phyloP scores from a whole-genome alignment of 1,140 invertebrate genomes.

The Solenopsis invicta region DNA sequence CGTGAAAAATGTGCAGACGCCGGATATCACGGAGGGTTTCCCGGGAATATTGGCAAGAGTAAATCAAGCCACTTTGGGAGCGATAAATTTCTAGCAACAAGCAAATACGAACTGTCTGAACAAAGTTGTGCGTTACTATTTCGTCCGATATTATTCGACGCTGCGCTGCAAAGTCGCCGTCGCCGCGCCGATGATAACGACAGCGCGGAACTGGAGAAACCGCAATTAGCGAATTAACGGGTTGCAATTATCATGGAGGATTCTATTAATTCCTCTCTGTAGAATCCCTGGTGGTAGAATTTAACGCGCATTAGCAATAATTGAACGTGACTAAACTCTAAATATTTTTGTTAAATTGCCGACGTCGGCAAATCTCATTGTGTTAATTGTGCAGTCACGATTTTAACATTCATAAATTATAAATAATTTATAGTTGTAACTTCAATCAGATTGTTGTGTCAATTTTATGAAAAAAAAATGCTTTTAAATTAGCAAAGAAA shows the following conservation, averaged over 20 bases:
- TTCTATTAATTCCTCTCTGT: conserved; percentile 49
- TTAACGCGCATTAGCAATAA: conserved; percentile 50
- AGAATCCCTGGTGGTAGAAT: conserved; percentile 25
- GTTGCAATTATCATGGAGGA: conserved; percentile 46
- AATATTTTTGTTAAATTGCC: conserved; percentile 50
- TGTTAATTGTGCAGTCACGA: not conserved
- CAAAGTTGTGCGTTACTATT: conserved; percentile 58
- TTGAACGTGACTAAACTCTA: conserved; percentile 50
- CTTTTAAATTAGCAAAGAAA: not conserved
- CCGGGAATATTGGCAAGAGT: conserved; percentile 46
- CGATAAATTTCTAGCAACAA: conserved; percentile 58
- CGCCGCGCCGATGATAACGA: conserved; percentile 42
- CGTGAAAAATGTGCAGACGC: conserved; percentile 25
- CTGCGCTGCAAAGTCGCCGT: conserved; percentile 28
- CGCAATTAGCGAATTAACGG: conserved; percentile 63
- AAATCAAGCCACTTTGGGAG: conserved; percentile 51
- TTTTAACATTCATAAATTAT: not conserved
- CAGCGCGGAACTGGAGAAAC: conserved; percentile 34
- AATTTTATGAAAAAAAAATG: not conserved
- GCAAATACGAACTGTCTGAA: conserved; percentile 58
- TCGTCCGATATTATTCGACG: conserved; percentile 46
- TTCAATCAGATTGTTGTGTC: not conserved
- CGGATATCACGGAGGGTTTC: conserved; percentile 26
- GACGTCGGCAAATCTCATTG: not conserved
- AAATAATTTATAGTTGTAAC: not conserved